Evolutionary conservation across 2,797 vertebrate genomes (phyloP).

Genomic region (Lophotriccus pileatus): DNA sequence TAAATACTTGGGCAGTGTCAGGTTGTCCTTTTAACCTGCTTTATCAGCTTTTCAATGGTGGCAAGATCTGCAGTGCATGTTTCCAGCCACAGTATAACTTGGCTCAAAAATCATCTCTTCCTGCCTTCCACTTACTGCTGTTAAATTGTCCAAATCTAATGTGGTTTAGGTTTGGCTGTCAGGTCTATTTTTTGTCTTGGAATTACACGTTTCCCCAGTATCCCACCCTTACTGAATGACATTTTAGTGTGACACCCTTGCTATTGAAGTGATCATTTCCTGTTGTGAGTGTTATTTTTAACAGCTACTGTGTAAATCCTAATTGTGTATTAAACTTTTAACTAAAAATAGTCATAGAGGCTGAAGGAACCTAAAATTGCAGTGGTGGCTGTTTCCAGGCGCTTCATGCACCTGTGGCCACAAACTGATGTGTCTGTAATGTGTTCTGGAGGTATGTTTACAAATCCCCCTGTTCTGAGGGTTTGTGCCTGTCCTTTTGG

Average conservation of each 20-base stretch:
- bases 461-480: neutral
- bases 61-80: neutral
- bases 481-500: neutral
- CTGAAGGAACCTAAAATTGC: neutral
- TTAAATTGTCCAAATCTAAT: neutral
- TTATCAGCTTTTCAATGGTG: conserved; percentile 12
- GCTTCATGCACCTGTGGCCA: neutral
- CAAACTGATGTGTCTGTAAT: neutral
- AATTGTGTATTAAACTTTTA: neutral
- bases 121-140: neutral
- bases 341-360: neutral
- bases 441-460: neutral
- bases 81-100: neutral
- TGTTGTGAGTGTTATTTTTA: neutral
- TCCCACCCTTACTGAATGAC: neutral
- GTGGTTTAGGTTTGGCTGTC: neutral
- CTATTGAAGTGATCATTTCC: neutral
- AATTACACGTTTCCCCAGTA: neutral
- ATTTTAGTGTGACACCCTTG: neutral
- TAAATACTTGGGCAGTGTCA: neutral
- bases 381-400: neutral
- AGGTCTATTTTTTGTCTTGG: neutral
- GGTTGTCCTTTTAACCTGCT: neutral
- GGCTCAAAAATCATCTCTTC: neutral
- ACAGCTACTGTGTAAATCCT: neutral